Evolutionary conservation across 2,888 invertebrate genomes (phyloP).

Genomic region (Megaustenia siamemsis): DNA sequence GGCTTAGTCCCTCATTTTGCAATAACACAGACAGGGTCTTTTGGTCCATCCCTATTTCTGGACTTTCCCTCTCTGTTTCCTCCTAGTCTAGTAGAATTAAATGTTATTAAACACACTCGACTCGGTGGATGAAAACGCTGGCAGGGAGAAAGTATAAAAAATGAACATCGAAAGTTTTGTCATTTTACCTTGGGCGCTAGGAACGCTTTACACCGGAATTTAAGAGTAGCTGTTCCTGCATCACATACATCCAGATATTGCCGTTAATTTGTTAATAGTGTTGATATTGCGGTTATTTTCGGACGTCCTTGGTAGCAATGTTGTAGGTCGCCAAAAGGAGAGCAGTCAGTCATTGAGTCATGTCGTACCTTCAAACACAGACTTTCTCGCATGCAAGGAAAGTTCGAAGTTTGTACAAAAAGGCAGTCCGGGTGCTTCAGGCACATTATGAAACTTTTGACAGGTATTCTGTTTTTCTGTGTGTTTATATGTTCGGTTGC

Average conservation of each 20-base stretch:
- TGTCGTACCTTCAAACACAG: slow-evolving; percentile 69
- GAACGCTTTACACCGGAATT: slow-evolving; percentile 25
- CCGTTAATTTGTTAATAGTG: not conserved
- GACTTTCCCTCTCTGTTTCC: no score
- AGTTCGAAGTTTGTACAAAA: slow-evolving; percentile 69
- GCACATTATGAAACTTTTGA: slow-evolving; percentile 60
- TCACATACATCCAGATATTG: not conserved
- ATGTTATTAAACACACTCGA: no score
- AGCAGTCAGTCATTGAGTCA: slow-evolving; percentile 52
- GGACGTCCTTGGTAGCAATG: not conserved
- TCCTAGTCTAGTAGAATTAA: no score
- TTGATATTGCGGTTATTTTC: slow-evolving; percentile 19
- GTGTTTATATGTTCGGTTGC: no score
- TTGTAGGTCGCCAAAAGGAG: slow-evolving; percentile 25
- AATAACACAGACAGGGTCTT: no score
- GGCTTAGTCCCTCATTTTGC: no score
- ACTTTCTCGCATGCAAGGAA: slow-evolving; percentile 67
- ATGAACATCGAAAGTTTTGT: no score
- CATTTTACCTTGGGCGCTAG: not conserved
- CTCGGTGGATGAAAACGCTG: no score
- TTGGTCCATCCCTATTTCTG: no score
- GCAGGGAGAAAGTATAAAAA: no score
- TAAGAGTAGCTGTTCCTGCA: slow-evolving; percentile 7
- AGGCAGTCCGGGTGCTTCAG: slow-evolving; percentile 64
- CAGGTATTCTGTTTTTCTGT: slow-evolving; percentile 55